A percentile compares a stretch with the other conserved stretches of the same genome.
phyloP scores from a whole-genome alignment of 2,888 invertebrate genomes.

The Fragum whitleyi region DNA sequence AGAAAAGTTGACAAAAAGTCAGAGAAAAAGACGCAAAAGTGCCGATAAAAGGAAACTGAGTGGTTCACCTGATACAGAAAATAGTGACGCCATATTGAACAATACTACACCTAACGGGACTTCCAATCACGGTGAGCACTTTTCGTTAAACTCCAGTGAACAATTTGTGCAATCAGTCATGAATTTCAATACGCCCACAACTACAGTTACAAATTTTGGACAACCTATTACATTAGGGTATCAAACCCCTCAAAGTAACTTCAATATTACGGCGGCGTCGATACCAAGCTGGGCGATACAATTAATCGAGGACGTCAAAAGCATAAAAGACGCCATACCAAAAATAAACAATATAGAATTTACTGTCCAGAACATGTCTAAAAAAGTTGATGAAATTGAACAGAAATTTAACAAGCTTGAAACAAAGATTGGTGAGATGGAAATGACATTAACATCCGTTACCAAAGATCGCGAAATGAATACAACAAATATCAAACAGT shows the following conservation, averaged over 20 bases:
- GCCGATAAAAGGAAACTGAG: not conserved
- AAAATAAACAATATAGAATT: not conserved
- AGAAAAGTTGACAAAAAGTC: slow-evolving; percentile 1
- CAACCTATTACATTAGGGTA: not conserved
- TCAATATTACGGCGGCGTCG: not conserved
- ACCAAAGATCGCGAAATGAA: not conserved
- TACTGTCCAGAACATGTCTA: not conserved
- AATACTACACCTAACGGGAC: not conserved
- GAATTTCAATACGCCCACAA: not conserved
- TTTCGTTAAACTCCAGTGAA: not conserved
- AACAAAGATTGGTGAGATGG: slow-evolving; percentile 2
- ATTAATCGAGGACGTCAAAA: too few species aligned
- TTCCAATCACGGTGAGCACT: slow-evolving; percentile 2
- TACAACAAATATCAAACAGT: not conserved
- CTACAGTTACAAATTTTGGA: slow-evolving; percentile 1
- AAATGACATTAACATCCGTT: not conserved
- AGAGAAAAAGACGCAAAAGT: not conserved
- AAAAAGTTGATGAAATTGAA: not conserved
- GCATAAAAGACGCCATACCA: too few species aligned
- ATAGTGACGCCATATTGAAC: not conserved
- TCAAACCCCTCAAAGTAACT: not conserved
- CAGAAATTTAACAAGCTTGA: not conserved
- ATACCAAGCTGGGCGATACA: too few species aligned
- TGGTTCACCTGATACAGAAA: not conserved
- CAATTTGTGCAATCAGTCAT: not conserved